phyloP scores from a whole-genome alignment of 2,797 vertebrate species.

The Scleropages formosus region DNA sequence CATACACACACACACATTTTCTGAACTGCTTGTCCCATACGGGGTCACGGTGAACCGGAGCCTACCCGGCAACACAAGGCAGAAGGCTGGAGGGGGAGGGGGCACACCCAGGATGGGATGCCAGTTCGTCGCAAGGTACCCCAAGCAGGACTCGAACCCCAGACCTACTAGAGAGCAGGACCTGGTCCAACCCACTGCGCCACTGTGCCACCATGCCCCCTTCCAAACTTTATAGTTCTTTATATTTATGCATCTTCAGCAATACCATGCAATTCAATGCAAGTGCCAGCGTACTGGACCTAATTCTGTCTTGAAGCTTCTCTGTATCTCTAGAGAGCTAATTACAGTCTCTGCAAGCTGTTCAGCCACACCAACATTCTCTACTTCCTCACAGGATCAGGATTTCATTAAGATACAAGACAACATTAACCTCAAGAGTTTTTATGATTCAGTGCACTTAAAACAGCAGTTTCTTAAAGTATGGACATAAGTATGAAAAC shows the following conservation, averaged over 20 bases:
- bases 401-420: slow-evolving; percentile 50
- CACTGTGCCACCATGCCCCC: too few relatives aligned
- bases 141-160: too few relatives aligned
- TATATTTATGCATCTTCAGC: slow-evolving; percentile 36
- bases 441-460: not conserved
- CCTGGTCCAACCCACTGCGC: too few relatives aligned
- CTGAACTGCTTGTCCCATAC: too few relatives aligned
- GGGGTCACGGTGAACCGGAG: too few relatives aligned
- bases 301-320: slow-evolving; percentile 74
- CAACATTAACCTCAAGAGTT: slow-evolving; percentile 33
- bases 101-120: too few relatives aligned
- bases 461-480: not conserved
- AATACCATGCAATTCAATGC: slow-evolving; percentile 40
- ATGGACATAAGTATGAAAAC: slow-evolving; percentile 6
- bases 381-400: slow-evolving; percentile 56
- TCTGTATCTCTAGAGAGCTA: slow-evolving; percentile 74
- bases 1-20: too few relatives aligned
- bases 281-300: slow-evolving; percentile 45
- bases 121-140: too few relatives aligned
- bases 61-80: too few relatives aligned
- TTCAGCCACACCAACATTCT: slow-evolving; percentile 52
- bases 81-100: too few relatives aligned
- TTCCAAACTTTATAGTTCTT: slow-evolving; percentile 29
- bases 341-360: slow-evolving; percentile 75
- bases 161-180: too few relatives aligned